Conservation (phyloP, 2,888 invertebrate species). For the Hypsopygia costalis region DNA sequence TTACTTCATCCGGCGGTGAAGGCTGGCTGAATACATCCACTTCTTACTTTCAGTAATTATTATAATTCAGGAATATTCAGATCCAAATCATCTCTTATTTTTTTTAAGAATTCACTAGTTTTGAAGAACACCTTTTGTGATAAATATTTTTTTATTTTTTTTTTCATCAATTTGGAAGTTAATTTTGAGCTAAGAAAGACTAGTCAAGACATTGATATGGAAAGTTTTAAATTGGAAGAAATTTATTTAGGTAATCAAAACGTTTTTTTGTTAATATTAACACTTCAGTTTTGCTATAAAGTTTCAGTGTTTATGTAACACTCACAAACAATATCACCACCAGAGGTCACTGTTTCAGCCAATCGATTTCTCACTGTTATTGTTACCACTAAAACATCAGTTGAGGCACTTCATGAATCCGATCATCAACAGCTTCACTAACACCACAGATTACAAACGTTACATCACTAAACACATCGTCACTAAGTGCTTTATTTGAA, state of each 20-base stretch:
- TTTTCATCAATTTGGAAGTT: slow-evolving; percentile 26
- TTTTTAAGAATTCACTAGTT: no score
- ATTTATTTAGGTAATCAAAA: slow-evolving; percentile 1
- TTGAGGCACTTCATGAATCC: slow-evolving; percentile 30
- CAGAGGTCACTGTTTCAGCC: slow-evolving; percentile 53
- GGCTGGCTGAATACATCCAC: slow-evolving; percentile 14
- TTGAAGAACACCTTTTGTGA: no score
- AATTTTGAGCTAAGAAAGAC: slow-evolving; percentile 25
- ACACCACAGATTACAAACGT: slow-evolving; percentile 19
- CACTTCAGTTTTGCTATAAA: slow-evolving; percentile 18
- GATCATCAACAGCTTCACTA: slow-evolving; percentile 23
- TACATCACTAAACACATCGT: slow-evolving; percentile 9
- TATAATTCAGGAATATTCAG: background rate
- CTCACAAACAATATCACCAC: slow-evolving; percentile 29
- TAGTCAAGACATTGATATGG: slow-evolving; percentile 4
- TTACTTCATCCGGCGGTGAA: slow-evolving; percentile 32
- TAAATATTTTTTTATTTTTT: no score
- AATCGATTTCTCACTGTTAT: slow-evolving; percentile 43
- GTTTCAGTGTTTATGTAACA: slow-evolving; percentile 28
- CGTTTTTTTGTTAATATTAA: slow-evolving; percentile 1
- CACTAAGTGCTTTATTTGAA: slow-evolving; percentile 11
- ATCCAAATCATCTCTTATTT: no score
- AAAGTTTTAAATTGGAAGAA: slow-evolving; percentile 7
- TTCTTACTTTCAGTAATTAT: no score
- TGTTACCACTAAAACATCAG: slow-evolving; percentile 29